phyloP scores from a whole-genome alignment of 2,113 vertebrate genomes.

The Xiphophorus couchianus region DNA sequence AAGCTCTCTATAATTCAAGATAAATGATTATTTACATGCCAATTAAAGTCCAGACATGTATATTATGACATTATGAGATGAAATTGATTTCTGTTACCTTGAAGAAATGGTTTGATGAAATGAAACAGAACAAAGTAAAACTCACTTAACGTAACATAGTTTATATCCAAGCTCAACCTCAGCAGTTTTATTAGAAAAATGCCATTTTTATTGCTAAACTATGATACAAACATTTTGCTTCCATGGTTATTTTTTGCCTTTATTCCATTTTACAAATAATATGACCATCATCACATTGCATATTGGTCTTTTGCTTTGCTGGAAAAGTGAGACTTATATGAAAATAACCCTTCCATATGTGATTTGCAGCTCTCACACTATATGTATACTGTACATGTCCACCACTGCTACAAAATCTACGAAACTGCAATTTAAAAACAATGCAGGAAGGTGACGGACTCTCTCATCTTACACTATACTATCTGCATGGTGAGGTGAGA shows the following conservation, averaged over 20 bases:
- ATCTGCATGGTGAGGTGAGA: neutral
- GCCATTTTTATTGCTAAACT: neutral
- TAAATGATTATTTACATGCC: constrained; percentile 27
- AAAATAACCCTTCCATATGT: no score
- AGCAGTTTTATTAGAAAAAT: neutral
- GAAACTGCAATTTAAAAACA: neutral
- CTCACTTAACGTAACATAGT: neutral
- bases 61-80: neutral
- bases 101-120: constrained; percentile 1
- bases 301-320: neutral
- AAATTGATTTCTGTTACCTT: constrained; percentile 12
- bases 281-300: neutral
- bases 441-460: neutral
- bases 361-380: neutral
- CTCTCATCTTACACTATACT: neutral
- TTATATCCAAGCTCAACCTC: neutral
- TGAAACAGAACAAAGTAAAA: constrained; percentile 7
- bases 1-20: neutral
- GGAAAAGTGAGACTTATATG: no score
- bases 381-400: no score
- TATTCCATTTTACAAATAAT: neutral
- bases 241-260: neutral
- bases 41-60: constrained; percentile 20
- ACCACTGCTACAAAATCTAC: neutral
- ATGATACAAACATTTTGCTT: neutral